Percentiles rank a stretch among this genome's conserved stretches.
phyloP scores from a whole-genome alignment of 2,888 invertebrate genomes.

The Esperia sulphurella region DNA sequence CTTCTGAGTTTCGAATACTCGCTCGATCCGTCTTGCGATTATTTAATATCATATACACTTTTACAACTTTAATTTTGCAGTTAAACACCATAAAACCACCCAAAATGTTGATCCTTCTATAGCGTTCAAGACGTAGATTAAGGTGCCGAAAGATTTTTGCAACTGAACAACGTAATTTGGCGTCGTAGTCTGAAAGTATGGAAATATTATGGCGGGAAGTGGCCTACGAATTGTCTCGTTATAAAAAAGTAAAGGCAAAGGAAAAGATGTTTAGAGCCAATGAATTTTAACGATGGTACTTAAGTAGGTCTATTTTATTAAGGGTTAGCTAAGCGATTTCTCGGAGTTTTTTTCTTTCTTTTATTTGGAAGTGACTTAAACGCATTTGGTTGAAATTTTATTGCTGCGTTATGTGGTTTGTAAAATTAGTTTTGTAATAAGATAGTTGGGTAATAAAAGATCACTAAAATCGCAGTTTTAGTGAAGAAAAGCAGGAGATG shows the following conservation, averaged over 20 bases:
- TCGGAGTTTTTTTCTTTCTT: constrained; percentile 36
- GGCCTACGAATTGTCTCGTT: constrained; percentile 69
- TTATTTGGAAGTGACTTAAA: constrained; percentile 28
- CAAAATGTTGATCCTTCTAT: constrained; percentile 7
- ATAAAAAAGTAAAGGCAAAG: constrained; percentile 46
- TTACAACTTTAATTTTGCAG: constrained; percentile 13
- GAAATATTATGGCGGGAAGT: constrained; percentile 69
- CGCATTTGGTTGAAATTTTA: constrained; percentile 26
- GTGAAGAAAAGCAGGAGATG: too few relatives aligned
- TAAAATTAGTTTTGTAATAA: constrained; percentile 13
- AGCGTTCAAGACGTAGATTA: constrained; percentile 3
- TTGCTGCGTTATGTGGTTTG: constrained; percentile 14
- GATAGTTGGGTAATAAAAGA: constrained; percentile 2
- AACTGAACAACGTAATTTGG: constrained; percentile 7
- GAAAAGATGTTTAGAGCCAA: constrained; percentile 54
- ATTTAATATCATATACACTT: constrained; percentile 26
- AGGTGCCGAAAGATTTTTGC: constrained; percentile 8
- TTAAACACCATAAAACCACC: constrained; percentile 1
- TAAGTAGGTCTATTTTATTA: constrained; percentile 33
- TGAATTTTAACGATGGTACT: constrained; percentile 62
- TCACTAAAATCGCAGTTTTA: too few relatives aligned
- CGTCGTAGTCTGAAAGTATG: constrained; percentile 43
- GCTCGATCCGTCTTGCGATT: constrained; percentile 22
- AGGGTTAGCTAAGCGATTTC: constrained; percentile 30
- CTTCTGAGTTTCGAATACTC: constrained; percentile 44